Evolutionary conservation across 2,888 invertebrate genomes (phyloP).

Genomic region (Dasypolia templi): DNA sequence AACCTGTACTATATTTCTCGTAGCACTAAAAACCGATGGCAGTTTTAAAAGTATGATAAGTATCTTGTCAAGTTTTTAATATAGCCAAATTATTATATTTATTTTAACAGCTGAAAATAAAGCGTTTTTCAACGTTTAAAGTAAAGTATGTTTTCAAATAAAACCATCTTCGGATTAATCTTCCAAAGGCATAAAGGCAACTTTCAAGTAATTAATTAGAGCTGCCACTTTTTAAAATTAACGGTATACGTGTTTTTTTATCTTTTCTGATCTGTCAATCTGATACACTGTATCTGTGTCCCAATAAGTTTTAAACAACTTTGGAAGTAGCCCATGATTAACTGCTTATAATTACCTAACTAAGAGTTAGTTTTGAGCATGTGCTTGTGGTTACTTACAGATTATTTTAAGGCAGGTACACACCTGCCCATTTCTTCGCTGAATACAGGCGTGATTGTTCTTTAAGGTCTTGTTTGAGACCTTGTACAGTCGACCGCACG

Average conservation of each 20-base stretch:
- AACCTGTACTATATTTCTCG: background rate
- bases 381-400: background rate
- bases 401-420: background rate
- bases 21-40: background rate
- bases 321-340: background rate
- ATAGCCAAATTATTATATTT: too few species aligned
- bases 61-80: background rate
- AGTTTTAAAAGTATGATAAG: background rate
- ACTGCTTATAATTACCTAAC: background rate
- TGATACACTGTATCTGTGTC: background rate
- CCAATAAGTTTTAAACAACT: background rate
- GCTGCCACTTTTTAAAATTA: background rate
- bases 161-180: background rate
- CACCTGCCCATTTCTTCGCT: too few species aligned
- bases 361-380: background rate
- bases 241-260: background rate
- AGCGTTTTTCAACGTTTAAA: background rate
- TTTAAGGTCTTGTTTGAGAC: too few species aligned
- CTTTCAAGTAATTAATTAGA: conserved; percentile 9
- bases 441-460: too few species aligned
- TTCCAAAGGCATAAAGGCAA: too few species aligned
- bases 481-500: background rate
- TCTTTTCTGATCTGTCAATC: conserved; percentile 27
- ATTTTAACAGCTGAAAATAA: too few species aligned
- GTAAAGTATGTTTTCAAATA: background rate